Percentiles rank a stretch among this genome's conserved stretches.
Evolutionary conservation across 2,888 invertebrate genomes (phyloP).

Genomic region (Polylopha cassiicola): DNA sequence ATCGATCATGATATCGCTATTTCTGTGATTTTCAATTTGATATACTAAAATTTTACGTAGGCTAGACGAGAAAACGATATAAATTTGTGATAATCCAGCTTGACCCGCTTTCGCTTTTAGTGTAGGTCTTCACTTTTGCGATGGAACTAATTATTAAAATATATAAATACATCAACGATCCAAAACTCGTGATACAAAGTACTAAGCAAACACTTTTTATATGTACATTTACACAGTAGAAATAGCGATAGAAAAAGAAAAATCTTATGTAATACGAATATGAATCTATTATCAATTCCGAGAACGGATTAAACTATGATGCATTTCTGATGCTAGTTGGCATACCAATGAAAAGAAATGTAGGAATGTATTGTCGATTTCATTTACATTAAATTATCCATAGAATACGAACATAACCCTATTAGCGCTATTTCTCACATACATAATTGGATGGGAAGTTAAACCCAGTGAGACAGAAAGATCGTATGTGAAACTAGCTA

Average conservation of each 20-base stretch:
- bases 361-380: conserved; percentile 31
- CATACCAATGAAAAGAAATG: conserved; percentile 19
- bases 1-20: conserved; percentile 9
- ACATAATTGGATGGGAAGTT: conserved; percentile 36
- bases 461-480: conserved; percentile 26
- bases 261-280: neutral
- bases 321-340: conserved; percentile 8
- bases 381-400: conserved; percentile 45
- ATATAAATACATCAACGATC: no score
- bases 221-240: neutral
- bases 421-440: conserved; percentile 45
- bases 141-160: no score
- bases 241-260: neutral
- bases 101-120: no score
- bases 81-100: no score
- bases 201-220: no score
- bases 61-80: no score
- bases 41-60: conserved; percentile 9
- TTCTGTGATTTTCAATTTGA: conserved; percentile 15
- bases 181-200: no score
- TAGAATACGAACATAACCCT: conserved; percentile 35
- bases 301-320: conserved; percentile 11
- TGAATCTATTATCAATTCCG: no score
- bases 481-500: conserved; percentile 25
- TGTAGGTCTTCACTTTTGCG: no score